Evolutionary conservation across 2,888 invertebrate genomes (phyloP), one percentile per base, ranked within the genome.

Genomic region (Macrophya alboannulata): DNA sequence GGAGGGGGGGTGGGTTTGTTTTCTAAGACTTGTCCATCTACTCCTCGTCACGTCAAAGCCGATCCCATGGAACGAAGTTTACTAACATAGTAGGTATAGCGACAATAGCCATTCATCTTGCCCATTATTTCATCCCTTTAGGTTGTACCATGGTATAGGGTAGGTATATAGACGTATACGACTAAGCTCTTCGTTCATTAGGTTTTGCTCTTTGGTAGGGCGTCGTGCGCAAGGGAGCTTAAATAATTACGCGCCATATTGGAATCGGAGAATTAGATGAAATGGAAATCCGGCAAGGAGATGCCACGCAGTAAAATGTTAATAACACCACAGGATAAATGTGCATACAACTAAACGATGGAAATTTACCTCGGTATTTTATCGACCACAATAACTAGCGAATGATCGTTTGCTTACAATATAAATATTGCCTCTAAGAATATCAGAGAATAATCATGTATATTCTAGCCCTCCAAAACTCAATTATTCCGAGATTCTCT

Each of bases 71-170:
- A 31, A 37, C 55, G n/a, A 77, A 77, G 31, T 77, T 37, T 25
- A 37, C 51, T 37, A 37, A 77, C 77, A 55, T 55, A 77, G 77
- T 12, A 55, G 55, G n/a, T 55, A 55, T 55, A 77, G 51, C 55
- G 31, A 77, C 77, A 77, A 77, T 77, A 51, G 51, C 77, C 51
- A 77, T 77, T 77, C 77, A 77, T 37, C 77, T 77, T 55, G n/a
- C 51, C 55, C 77, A 37, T 77, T 55, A 77, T 77, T 77, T 77
- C 77, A 31, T 77, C 51, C 31, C 77, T 51, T 51, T 25, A 15
- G 51, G 45, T 74, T 74, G 45, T 74, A 45, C 45, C 51, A n/a
- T 51, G 55, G 10, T 4, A 71, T 3, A 51, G 55, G 37, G 21
- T 15, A 5, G 55, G 55, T 55, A 31, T 31, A 31, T 31, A n/a